Evolutionary conservation across 2,888 invertebrate species (phyloP).

Genomic region (Standfussiana lucernea): DNA sequence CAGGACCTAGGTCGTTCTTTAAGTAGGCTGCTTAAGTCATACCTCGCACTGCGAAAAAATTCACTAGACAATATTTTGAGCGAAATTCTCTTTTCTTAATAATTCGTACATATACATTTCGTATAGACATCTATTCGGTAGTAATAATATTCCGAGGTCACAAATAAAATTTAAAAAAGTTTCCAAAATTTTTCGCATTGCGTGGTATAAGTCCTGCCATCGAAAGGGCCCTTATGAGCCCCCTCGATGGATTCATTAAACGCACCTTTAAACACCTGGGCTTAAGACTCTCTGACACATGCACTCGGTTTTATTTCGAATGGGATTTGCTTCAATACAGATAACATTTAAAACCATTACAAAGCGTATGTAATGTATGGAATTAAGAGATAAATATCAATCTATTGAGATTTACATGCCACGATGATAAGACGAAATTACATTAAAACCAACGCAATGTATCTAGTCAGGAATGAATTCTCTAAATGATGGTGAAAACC

Average conservation of each 20-base stretch:
- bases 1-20: not conserved
- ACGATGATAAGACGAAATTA: not conserved
- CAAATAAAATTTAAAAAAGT: not conserved
- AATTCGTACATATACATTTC: not conserved
- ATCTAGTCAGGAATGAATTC: not conserved
- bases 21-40: conserved; percentile 11
- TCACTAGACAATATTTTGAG: not conserved
- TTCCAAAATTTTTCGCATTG: conserved; percentile 12
- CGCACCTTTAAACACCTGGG: not conserved
- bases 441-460: not conserved
- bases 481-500: not conserved
- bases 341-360: not conserved
- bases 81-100: not conserved
- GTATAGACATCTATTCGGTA: not conserved
- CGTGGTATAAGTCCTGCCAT: not conserved
- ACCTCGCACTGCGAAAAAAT: conserved; percentile 1
- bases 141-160: not conserved
- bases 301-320: conserved; percentile 1
- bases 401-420: not conserved
- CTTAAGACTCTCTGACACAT: not conserved
- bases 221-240: not conserved
- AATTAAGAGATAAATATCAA: no score
- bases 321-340: not conserved
- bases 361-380: not conserved
- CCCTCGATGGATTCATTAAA: not conserved